Conservation (phyloP, 2,888 invertebrate genomes). For the Meghimatium bilineatum region DNA sequence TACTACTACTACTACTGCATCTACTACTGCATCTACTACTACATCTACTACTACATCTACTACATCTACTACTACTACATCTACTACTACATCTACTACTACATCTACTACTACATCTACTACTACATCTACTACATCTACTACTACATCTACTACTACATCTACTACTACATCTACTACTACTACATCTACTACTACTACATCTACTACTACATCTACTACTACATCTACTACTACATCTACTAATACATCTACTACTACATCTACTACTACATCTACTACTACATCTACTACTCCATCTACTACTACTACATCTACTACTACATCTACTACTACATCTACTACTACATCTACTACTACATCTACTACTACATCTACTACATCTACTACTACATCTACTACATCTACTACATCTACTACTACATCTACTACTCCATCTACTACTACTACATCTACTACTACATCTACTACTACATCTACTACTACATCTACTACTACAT, state of each 20-base stretch:
- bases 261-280: background rate
- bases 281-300: too few relatives aligned
- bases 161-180: slow-evolving; percentile 2
- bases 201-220: background rate
- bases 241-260: too few relatives aligned
- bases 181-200: background rate
- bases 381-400: background rate
- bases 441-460: too few relatives aligned
- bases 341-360: slow-evolving; percentile 1
- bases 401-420: background rate
- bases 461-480: background rate
- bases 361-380: background rate
- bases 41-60: background rate
- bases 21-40: too few relatives aligned
- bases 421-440: too few relatives aligned
- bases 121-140: background rate
- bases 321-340: slow-evolving; percentile 16
- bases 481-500: slow-evolving; percentile 8
- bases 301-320: slow-evolving; percentile 9
- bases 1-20: too few relatives aligned
- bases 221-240: too few relatives aligned
- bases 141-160: slow-evolving; percentile 3
- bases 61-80: background rate
- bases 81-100: background rate
- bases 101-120: background rate